Evolutionary conservation across 2,113 vertebrate genomes (phyloP), one percentile per base, ranked within the genome.

Genomic region (Manacus vitellinus): DNA sequence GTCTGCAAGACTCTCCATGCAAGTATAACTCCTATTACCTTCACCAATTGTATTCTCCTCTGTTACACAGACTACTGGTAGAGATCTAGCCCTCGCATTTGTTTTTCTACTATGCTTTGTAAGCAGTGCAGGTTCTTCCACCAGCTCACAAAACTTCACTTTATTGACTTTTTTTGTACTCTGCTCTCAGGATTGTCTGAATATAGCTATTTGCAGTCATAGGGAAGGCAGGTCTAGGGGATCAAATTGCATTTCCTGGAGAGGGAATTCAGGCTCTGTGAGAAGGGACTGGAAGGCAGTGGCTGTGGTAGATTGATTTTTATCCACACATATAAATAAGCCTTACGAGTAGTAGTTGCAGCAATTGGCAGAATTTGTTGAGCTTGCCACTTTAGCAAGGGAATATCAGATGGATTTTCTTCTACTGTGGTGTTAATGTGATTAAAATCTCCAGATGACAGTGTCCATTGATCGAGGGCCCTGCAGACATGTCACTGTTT

Each of bases 391-490:
- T 89, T 89, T 15, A 71, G 37, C 73, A 67, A 31, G 71, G 43
- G 75, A 91, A 47, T 88, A 37, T 70, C 71, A 52, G 52, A 25
- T 95, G 71, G 55, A 62, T 68, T 92, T 75, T 74, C 51, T 39
- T 85, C 49, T 71, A 33, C 73, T 88, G 62, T 70, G 14, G 37
- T 90, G 73, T 95, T 76, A 91, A 51, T 56, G 58, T 87, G 71
- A 92, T 88, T 94, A 72, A 92, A 96, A 82, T 71, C 87, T 59
- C 75, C 37, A 30, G 71, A 67, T 92, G 82, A 88, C 72, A 75
- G 43, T 80, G 62, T 59, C 91, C 85, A 89, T 84, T 81, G 92
- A 88, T 94, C 12, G 3, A 3, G 41, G 65, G 72, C 56, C 91
- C 77, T 51, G 65, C 37, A n/a, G 82, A 91, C 75, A 47, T 94